Percentiles rank a stretch among this genome's conserved stretches.
These are phyloP conservation scores for Cataglyphis hispanica DNA, from an alignment of 1,140 invertebrate species.

Conservation along the genomic window DNA sequence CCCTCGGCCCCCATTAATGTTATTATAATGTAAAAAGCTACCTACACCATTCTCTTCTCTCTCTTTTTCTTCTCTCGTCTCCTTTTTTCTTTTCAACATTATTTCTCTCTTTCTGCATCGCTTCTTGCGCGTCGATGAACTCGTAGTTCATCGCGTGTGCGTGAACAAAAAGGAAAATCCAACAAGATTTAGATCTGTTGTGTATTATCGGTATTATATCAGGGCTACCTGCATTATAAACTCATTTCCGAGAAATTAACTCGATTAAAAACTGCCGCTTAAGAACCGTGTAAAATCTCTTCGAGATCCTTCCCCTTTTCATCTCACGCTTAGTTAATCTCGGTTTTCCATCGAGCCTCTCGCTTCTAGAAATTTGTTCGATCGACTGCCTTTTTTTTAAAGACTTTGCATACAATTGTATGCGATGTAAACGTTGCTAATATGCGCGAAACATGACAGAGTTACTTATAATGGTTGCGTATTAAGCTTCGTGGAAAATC, in stretches of 20 bases:
- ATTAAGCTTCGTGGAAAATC: constrained; percentile 21
- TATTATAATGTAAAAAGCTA: constrained; percentile 78
- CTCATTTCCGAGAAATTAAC: constrained; percentile 81
- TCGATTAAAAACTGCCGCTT: constrained; percentile 77
- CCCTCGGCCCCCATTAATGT: constrained; percentile 76
- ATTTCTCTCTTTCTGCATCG: background rate
- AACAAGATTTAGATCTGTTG: constrained; percentile 69
- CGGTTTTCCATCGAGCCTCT: constrained; percentile 22
- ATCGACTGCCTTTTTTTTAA: constrained; percentile 51
- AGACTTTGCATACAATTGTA: constrained; percentile 21
- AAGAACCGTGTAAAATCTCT: constrained; percentile 66
- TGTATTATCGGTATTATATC: constrained; percentile 78
- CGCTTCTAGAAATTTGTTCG: constrained; percentile 53
- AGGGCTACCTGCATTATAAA: constrained; percentile 80
- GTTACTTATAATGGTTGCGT: constrained; percentile 19
- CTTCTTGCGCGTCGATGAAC: constrained; percentile 40
- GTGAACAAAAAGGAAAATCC: constrained; percentile 63
- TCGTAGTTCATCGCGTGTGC: constrained; percentile 52
- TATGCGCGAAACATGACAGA: constrained; percentile 34
- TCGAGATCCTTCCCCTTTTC: background rate
- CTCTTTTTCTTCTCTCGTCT: constrained; percentile 24
- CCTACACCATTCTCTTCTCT: constrained; percentile 57
- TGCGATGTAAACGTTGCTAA: background rate
- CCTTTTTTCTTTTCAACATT: background rate
- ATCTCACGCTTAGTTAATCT: background rate